Evolutionary conservation across 35 echinoderm and acorn worm genomes (phyloP).

Genomic region (Hemicentrotus pulcherrimus): DNA sequence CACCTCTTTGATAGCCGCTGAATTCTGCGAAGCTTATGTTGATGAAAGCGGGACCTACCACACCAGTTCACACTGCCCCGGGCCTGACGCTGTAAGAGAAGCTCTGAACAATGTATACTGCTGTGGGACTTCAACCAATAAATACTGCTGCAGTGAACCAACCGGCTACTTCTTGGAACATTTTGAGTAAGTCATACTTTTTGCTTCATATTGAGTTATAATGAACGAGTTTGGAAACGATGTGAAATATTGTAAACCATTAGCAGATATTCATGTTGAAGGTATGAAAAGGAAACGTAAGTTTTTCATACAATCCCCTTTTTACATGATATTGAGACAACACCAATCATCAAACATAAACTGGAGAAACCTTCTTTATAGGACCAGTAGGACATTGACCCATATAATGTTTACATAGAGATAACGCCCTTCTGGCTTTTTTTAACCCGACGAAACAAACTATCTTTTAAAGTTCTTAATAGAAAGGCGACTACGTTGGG

Average conservation of each 20-base stretch:
- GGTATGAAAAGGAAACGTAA: no score
- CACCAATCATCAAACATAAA: no score
- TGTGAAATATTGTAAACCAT: no score
- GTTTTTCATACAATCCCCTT: no score
- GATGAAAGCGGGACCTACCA: conserved; percentile 24
- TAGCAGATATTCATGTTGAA: no score
- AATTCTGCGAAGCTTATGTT: conserved; percentile 24
- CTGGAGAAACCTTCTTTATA: no score
- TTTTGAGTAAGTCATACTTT: conserved; percentile 8
- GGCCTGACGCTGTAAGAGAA: neutral
- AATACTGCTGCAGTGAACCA: conserved; percentile 36
- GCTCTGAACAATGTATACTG: conserved; percentile 29
- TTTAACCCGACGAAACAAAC: no score
- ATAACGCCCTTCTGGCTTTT: neutral
- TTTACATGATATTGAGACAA: no score
- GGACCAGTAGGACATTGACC: no score
- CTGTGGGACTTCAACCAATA: conserved; percentile 23
- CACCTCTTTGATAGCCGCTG: neutral
- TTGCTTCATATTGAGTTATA: neutral
- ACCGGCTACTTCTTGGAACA: conserved; percentile 41
- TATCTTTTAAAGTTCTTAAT: no score
- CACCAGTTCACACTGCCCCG: conserved; percentile 29
- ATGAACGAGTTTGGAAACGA: neutral
- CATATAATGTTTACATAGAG: no score
- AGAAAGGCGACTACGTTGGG: no score